These are phyloP conservation scores for Sphenopsis melanotis DNA, from an alignment of 2,797 vertebrate species.

Conservation along the genomic window DNA sequence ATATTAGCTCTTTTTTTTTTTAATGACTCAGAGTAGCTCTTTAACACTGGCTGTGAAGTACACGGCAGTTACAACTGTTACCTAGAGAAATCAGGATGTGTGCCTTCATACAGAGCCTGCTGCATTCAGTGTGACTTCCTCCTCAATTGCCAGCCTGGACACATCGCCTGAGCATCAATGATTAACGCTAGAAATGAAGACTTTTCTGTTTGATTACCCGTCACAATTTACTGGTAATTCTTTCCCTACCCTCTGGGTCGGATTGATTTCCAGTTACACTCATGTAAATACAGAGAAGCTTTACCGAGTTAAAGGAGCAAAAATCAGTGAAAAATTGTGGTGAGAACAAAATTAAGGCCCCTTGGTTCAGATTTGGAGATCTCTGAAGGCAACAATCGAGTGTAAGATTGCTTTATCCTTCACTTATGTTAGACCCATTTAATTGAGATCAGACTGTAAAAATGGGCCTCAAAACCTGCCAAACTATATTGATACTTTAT, in stretches of 20 bases:
- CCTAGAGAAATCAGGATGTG: not conserved
- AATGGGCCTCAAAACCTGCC: not conserved
- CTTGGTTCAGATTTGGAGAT: not conserved
- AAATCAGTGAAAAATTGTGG: not conserved
- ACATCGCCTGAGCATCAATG: not conserved
- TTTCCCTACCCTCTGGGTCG: not conserved
- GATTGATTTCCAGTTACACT: not conserved
- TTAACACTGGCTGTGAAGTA: not conserved
- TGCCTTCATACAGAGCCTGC: not conserved
- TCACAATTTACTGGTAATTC: not conserved
- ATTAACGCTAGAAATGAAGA: not conserved
- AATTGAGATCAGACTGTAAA: slow-evolving; percentile 27
- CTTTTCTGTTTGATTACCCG: not conserved
- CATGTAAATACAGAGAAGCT: not conserved
- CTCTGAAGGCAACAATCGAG: not conserved
- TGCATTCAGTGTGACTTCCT: not conserved
- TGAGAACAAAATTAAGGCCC: not conserved
- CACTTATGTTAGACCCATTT: not conserved
- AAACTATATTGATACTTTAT: slow-evolving; percentile 13
- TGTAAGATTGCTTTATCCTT: not conserved
- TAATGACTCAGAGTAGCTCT: not conserved
- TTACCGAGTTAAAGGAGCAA: not conserved
- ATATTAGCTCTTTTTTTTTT: not conserved
- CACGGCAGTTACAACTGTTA: not conserved
- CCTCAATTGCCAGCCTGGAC: not conserved